Evolutionary conservation across 2,888 invertebrate genomes (phyloP).

Genomic region (Drosophila quinaria): DNA sequence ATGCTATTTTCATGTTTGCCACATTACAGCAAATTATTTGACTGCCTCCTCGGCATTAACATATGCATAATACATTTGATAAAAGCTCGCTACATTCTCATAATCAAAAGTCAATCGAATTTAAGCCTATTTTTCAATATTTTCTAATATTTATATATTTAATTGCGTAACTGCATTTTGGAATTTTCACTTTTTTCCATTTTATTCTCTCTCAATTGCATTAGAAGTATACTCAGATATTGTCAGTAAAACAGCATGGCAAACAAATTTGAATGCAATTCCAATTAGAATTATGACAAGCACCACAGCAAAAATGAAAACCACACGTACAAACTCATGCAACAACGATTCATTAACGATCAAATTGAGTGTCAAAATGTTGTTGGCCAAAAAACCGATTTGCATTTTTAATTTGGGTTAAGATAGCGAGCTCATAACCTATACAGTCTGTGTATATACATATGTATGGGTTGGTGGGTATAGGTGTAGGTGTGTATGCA

Average conservation of each 20-base stretch:
- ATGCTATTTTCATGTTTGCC: slow-evolving; percentile 39
- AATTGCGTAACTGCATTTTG: background rate
- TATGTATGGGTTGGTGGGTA: background rate
- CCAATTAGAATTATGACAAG: slow-evolving; percentile 56
- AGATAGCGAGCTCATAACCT: slow-evolving; percentile 34
- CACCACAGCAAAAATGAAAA: slow-evolving; percentile 10
- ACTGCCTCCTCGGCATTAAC: background rate
- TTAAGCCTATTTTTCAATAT: background rate
- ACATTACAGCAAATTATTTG: slow-evolving; percentile 2
- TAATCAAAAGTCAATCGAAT: background rate
- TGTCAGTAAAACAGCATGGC: slow-evolving; percentile 35
- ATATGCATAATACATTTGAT: background rate
- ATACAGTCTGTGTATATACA: background rate
- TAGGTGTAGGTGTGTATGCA: background rate
- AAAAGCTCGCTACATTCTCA: background rate
- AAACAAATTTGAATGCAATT: slow-evolving; percentile 59
- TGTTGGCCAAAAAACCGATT: slow-evolving; percentile 52
- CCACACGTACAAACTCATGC: slow-evolving; percentile 10
- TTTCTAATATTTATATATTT: background rate
- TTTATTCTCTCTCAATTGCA: background rate
- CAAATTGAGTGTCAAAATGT: slow-evolving; percentile 63
- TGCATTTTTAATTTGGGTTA: slow-evolving; percentile 66
- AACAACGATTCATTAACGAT: slow-evolving; percentile 44
- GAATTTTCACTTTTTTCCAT: background rate
- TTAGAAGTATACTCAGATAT: slow-evolving; percentile 5